Percentiles rank a stretch among this genome's conserved stretches.
phyloP scores from a whole-genome alignment of 2,888 invertebrate genomes.

The Orchestes rusci region DNA sequence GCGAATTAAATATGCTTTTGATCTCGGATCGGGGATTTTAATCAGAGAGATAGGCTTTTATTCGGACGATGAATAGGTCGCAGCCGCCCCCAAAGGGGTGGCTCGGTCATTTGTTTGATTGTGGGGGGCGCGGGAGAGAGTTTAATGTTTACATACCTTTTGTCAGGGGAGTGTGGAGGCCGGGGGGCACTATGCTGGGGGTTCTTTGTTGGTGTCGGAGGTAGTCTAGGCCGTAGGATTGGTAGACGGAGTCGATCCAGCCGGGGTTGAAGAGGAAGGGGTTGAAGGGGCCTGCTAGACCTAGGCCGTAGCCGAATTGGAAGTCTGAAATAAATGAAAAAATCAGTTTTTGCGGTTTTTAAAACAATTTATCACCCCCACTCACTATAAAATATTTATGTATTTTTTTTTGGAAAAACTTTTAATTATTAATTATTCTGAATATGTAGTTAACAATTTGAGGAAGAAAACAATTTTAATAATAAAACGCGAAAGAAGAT shows the following conservation, averaged over 20 bases:
- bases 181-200: conserved; percentile 39
- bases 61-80: conserved; percentile 18
- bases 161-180: conserved; percentile 32
- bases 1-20: conserved; percentile 24
- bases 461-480: no score
- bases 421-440: no score
- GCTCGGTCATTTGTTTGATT: no score
- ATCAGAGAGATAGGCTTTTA: conserved; percentile 20
- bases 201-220: conserved; percentile 55
- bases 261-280: conserved; percentile 69
- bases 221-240: conserved; percentile 68
- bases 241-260: conserved; percentile 71
- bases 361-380: no score
- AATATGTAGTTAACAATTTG: no score
- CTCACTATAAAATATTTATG: no score
- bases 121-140: background rate
- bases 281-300: conserved; percentile 62
- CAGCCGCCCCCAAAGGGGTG: no score
- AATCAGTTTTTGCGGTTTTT: no score
- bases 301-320: conserved; percentile 64
- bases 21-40: conserved; percentile 19
- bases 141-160: conserved; percentile 35
- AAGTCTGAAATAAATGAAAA: conserved; percentile 54
- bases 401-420: no score
- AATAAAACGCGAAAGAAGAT: no score